Conservation (phyloP, 2,888 invertebrate genomes). For the Phorcus lineatus region DNA sequence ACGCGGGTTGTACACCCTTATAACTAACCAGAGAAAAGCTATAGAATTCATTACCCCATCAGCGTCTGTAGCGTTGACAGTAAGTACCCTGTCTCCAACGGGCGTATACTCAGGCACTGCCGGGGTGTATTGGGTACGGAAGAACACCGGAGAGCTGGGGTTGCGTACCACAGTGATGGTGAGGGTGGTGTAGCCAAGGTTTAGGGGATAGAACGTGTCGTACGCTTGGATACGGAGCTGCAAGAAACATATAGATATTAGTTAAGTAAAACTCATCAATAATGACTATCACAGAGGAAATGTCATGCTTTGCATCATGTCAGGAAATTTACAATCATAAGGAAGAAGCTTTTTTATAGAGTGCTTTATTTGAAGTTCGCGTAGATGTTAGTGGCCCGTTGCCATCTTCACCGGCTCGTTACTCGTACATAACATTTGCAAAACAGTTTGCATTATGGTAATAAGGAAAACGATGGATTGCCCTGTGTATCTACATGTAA, state of each 20-base stretch:
- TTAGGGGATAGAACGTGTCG: constrained; percentile 62
- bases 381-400: too few species aligned
- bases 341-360: too few species aligned
- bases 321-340: too few species aligned
- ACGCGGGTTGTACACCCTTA: not conserved
- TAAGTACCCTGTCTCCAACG: constrained; percentile 45
- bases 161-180: constrained; percentile 64
- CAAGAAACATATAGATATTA: constrained; percentile 3
- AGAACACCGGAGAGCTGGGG: constrained; percentile 83
- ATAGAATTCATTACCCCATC: constrained; percentile 45
- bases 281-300: too few species aligned
- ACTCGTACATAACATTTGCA: too few species aligned
- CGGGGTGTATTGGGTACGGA: constrained; percentile 41
- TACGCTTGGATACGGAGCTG: constrained; percentile 63
- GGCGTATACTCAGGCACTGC: constrained; percentile 51
- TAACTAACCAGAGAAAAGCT: not conserved
- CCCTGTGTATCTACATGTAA: too few species aligned
- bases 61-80: constrained; percentile 54
- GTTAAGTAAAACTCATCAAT: too few species aligned
- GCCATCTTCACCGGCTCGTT: too few species aligned
- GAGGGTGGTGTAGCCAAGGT: constrained; percentile 53
- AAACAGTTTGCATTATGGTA: too few species aligned
- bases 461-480: too few species aligned
- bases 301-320: too few species aligned
- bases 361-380: too few species aligned